These are phyloP conservation scores for Scolanthus callimorphus DNA, from an alignment of 92 coral and sea anemone genomes.

Conservation along the genomic window DNA sequence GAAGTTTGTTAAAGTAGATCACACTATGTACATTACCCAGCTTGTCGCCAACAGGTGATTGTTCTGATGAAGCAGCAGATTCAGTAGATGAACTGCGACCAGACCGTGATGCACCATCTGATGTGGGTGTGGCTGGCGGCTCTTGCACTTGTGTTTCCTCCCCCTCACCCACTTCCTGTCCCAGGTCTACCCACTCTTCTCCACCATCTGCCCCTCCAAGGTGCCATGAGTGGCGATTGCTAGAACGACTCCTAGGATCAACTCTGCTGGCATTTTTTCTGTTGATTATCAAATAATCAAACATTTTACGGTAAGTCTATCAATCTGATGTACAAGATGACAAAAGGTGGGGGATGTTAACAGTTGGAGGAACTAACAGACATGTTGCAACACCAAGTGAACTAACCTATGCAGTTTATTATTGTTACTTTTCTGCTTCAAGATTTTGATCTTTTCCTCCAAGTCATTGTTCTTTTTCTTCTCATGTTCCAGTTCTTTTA, in stretches of 20 bases:
- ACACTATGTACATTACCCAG: too few species aligned
- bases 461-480: slow-evolving; percentile 65
- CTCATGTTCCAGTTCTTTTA: slow-evolving; percentile 68
- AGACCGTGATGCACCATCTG: too few species aligned
- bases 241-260: slow-evolving; percentile 34
- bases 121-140: too few species aligned
- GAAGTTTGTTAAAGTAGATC: too few species aligned
- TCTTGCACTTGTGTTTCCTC: slow-evolving; percentile 1
- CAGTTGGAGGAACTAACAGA: too few species aligned
- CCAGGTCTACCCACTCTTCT: slow-evolving; percentile 77
- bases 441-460: slow-evolving; percentile 55
- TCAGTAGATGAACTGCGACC: background rate
- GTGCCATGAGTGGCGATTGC: slow-evolving; percentile 18
- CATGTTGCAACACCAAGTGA: too few species aligned
- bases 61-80: background rate
- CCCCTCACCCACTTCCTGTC: slow-evolving; percentile 3
- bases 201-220: slow-evolving; percentile 10
- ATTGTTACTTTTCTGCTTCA: slow-evolving; percentile 47
- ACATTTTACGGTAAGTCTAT: background rate
- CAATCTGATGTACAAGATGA: background rate
- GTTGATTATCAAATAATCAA: background rate
- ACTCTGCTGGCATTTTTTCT: slow-evolving; percentile 63
- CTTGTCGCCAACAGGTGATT: background rate
- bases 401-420: too few species aligned
- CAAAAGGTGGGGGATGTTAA: too few species aligned